These are phyloP conservation scores for Dermolepida albohirtum DNA, from an alignment of 2,888 invertebrate genomes.

Conservation along the genomic window DNA sequence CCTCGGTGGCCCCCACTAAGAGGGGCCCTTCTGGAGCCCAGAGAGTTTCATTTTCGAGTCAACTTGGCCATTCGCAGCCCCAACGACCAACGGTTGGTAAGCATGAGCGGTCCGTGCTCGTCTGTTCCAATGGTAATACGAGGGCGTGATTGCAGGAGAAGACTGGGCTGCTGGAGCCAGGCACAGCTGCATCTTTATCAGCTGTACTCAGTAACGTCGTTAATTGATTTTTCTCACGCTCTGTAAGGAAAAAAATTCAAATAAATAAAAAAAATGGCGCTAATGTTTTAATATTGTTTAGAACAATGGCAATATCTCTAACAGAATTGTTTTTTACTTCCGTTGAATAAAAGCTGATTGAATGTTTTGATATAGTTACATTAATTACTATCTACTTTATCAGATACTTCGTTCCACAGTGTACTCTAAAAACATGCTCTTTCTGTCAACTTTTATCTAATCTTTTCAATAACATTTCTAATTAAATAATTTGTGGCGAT, in stretches of 20 bases:
- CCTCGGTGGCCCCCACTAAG: slow-evolving; percentile 58
- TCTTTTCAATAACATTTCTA: too few relatives aligned
- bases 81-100: slow-evolving; percentile 89
- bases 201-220: slow-evolving; percentile 60
- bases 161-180: slow-evolving; percentile 68
- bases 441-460: too few relatives aligned
- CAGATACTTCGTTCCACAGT: too few relatives aligned
- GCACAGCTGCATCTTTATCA: slow-evolving; percentile 61
- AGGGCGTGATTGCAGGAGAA: slow-evolving; percentile 58
- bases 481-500: too few relatives aligned
- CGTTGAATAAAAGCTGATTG: too few relatives aligned
- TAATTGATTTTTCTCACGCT: slow-evolving; percentile 76
- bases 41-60: slow-evolving; percentile 82
- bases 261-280: too few relatives aligned
- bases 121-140: slow-evolving; percentile 56
- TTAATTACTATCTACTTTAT: too few relatives aligned
- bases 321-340: too few relatives aligned
- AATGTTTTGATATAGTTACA: too few relatives aligned
- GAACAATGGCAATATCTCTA: too few relatives aligned
- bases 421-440: too few relatives aligned
- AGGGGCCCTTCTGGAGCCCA: slow-evolving; percentile 64
- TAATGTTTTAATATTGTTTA: too few relatives aligned
- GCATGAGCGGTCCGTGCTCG: slow-evolving; percentile 69
- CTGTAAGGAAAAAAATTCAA: slow-evolving; percentile 63
- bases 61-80: slow-evolving; percentile 97